These are phyloP conservation scores for Morpho helenor DNA, from an alignment of 2,888 invertebrate species.

Conservation along the genomic window DNA sequence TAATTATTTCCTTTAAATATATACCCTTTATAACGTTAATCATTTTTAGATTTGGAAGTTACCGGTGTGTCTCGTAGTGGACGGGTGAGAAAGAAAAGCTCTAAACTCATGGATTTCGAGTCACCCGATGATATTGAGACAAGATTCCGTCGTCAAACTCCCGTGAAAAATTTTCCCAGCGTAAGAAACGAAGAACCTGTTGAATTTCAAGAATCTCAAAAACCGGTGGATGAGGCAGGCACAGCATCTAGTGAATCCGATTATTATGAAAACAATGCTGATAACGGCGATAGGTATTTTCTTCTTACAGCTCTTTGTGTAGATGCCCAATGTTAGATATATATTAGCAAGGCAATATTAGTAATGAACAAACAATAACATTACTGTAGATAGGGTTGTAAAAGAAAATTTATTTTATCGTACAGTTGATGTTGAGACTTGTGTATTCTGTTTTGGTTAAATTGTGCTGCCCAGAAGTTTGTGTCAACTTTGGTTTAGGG, in stretches of 20 bases:
- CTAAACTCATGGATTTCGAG: conserved; percentile 95
- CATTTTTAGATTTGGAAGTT: conserved; percentile 83
- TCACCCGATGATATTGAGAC: conserved; percentile 92
- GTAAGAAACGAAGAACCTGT: conserved; percentile 47
- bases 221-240: conserved; percentile 48
- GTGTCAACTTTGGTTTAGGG: too few relatives aligned
- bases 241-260: conserved; percentile 70
- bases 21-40: background rate
- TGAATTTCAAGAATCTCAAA: conserved; percentile 43
- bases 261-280: conserved; percentile 65
- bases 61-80: conserved; percentile 94
- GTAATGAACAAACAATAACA: too few relatives aligned
- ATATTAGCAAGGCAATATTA: too few relatives aligned
- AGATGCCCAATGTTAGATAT: too few relatives aligned
- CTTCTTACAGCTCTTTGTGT: background rate
- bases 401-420: too few relatives aligned
- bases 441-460: too few relatives aligned
- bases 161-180: conserved; percentile 48
- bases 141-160: conserved; percentile 66
- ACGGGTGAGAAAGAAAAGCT: conserved; percentile 95
- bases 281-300: conserved; percentile 62
- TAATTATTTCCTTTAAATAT: background rate
- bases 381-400: too few relatives aligned
- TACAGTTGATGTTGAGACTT: too few relatives aligned
- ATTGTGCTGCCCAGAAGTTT: too few relatives aligned